Base-by-base conservation (phyloP, 2,113 vertebrate species). In the Anseranas semipalmata region DNA sequence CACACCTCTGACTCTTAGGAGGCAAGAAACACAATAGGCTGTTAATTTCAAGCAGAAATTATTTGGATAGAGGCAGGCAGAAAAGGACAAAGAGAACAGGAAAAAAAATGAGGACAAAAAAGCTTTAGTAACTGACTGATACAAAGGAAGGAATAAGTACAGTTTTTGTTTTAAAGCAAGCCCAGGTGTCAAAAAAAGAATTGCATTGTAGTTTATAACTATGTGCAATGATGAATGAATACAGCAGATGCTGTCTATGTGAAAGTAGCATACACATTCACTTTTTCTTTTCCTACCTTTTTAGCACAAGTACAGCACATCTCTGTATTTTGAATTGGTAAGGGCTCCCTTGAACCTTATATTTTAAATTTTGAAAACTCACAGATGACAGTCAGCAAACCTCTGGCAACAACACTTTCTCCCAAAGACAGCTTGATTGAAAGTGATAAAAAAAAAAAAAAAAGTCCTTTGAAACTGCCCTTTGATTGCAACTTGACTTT, bases 401-500 rank as follows among this genome's bases (percentile, higher is more conserved):
- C 4, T 45, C 17, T 53, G 28, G 30, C 14, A 87, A 28, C 9
- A 73, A 24, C 8, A 24, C 8, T 75, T 68, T 91, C 48, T 94
- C 25, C 14, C 11, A 50, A 71, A 37, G 9, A 50, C 30, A 10
- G 63, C 41, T 50, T 68, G 15, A 67, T 33, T 59, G 9, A 39
- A 87, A 79, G 5, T 30, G 19, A 59, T 56, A 35, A 63, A 91
- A 50, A 50, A 50, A 63, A 91, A 50, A 50, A 50, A 13, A 89
- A 75, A 14, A 0, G 0, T 25, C 20, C 2, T 67, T 89, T 81
- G 46, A 89, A 82, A 58, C 13, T 33, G 4, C 3, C 4, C 1
- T 72, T 85, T 81, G 14, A 22, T n/a, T 63, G 11, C 74, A 81
- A 87, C 15, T 25, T n/a, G 16, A 41, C 16, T 59, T 89, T 33